Conservation (phyloP, 1,140 invertebrate species). For the Schlechtendalia chinensis region DNA sequence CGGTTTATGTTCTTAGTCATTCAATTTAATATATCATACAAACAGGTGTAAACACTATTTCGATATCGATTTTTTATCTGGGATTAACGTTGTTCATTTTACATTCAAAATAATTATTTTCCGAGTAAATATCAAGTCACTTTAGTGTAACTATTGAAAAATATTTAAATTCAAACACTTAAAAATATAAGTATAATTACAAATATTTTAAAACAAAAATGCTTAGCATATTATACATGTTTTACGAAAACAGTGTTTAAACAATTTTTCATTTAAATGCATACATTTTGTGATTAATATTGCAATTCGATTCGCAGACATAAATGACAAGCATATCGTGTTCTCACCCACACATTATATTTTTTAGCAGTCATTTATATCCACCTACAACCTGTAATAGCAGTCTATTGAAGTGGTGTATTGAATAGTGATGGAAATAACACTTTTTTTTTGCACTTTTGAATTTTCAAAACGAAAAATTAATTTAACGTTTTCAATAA, state of each 20-base stretch:
- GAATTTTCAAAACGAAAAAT: background rate
- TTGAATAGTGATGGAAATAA: background rate
- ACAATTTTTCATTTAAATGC: no score
- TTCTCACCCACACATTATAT: background rate
- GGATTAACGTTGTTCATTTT: no score
- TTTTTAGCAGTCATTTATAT: background rate
- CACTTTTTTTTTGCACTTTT: background rate
- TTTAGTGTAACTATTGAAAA: no score
- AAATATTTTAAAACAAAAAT: no score
- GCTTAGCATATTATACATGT: no score
- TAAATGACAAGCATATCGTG: background rate
- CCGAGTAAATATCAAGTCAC: no score
- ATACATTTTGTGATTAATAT: background rate
- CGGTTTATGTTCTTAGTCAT: no score
- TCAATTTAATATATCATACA: no score
- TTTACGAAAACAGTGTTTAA: no score
- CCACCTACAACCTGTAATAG: constrained; percentile 1
- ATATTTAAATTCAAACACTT: background rate
- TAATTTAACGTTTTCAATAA: background rate
- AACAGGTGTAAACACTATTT: no score
- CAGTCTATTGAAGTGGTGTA: background rate
- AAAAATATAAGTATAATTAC: background rate
- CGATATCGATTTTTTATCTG: no score
- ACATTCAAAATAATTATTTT: no score
- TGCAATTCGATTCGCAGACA: background rate